Evolutionary conservation across 1,140 invertebrate species (phyloP).

Genomic region (Zaprionus nigranus): DNA sequence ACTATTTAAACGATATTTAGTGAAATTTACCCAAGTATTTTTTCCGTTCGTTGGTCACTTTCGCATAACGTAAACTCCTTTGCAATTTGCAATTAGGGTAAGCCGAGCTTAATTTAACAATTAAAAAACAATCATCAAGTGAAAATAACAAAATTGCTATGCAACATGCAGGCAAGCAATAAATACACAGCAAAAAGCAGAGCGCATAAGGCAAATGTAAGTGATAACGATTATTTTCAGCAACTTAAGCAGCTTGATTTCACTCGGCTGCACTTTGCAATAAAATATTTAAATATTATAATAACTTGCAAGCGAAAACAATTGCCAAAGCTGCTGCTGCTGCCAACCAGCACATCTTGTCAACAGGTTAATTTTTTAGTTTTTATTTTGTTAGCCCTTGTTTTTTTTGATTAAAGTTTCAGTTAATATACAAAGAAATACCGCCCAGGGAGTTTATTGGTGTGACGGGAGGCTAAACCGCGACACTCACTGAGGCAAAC

Average conservation of each 20-base stretch:
- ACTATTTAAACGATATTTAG: background rate
- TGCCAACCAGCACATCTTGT: constrained; percentile 5
- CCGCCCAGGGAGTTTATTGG: too few species aligned
- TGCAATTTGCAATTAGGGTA: background rate
- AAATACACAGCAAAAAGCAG: background rate
- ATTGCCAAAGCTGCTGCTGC: background rate
- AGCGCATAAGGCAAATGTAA: background rate
- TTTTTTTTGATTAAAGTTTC: too few species aligned
- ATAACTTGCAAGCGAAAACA: background rate
- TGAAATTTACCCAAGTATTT: background rate
- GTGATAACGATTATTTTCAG: background rate
- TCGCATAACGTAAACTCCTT: background rate
- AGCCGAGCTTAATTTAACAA: background rate
- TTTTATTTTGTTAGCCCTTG: too few species aligned
- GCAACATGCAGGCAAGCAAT: background rate
- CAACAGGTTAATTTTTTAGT: constrained; percentile 44
- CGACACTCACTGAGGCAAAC: too few species aligned
- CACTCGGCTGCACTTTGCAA: background rate
- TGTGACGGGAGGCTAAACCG: too few species aligned
- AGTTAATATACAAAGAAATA: too few species aligned
- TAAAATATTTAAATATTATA: constrained; percentile 1
- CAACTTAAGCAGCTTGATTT: background rate
- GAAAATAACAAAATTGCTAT: background rate
- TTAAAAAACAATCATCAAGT: background rate
- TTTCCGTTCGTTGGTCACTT: background rate